Evolutionary conservation across 2,888 invertebrate genomes (phyloP).

Genomic region (Dexiosoma caninum): DNA sequence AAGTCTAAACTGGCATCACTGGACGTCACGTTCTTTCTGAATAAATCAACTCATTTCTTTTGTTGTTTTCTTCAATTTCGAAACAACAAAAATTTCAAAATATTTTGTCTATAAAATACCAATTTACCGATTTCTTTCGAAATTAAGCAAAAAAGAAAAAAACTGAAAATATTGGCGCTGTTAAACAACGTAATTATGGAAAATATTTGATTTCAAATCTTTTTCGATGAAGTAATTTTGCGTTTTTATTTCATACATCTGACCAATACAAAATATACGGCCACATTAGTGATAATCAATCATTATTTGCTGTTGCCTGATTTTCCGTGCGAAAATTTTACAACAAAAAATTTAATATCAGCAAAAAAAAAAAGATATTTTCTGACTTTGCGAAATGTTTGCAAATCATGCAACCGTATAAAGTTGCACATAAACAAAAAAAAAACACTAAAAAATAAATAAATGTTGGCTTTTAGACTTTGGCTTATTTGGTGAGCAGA

Average conservation of each 20-base stretch:
- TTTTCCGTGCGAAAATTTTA: not conserved
- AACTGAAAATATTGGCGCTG: too few relatives aligned
- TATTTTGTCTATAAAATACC: too few relatives aligned
- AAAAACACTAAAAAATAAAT: not conserved
- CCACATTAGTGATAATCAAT: slow-evolving; percentile 45
- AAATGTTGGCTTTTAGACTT: slow-evolving; percentile 23
- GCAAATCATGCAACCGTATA: slow-evolving; percentile 38
- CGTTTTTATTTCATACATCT: not conserved
- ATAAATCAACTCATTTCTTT: too few relatives aligned
- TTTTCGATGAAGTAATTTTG: not conserved
- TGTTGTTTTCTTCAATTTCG: too few relatives aligned
- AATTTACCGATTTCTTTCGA: too few relatives aligned
- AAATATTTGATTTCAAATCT: not conserved
- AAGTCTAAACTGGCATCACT: too few relatives aligned
- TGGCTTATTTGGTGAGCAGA: slow-evolving; percentile 13
- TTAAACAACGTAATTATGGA: not conserved
- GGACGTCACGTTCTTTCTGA: too few relatives aligned
- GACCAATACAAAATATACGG: not conserved
- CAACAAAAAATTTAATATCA: not conserved
- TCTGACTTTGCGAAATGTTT: slow-evolving; percentile 48
- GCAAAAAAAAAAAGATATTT: slow-evolving; percentile 1
- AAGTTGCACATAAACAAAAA: slow-evolving; percentile 12
- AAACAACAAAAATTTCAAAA: too few relatives aligned
- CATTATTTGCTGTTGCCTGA: not conserved
- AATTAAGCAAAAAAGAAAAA: too few relatives aligned